These are phyloP conservation scores for Scaptomyza montana DNA, from an alignment of 1,140 invertebrate species.

Conservation along the genomic window DNA sequence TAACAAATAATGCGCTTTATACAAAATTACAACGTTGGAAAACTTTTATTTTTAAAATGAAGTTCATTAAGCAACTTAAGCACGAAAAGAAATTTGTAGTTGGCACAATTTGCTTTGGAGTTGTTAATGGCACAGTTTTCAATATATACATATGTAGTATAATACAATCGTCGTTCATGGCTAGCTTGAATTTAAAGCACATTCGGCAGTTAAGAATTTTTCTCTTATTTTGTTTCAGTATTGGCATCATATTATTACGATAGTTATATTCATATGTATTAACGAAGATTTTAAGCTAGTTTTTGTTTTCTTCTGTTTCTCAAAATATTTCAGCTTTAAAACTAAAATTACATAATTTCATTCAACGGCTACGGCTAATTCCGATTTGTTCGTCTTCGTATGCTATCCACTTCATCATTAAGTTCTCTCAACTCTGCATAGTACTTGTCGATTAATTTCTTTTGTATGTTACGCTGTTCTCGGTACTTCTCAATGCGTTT, in stretches of 20 bases:
- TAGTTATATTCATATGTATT: no score
- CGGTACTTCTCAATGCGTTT: slow-evolving; percentile 90
- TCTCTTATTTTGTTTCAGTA: slow-evolving; percentile 22
- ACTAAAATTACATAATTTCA: slow-evolving; percentile 81
- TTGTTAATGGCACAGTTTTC: slow-evolving; percentile 43
- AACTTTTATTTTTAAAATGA: slow-evolving; percentile 66
- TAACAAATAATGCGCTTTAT: slow-evolving; percentile 57
- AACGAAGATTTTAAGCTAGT: no score
- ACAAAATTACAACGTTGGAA: slow-evolving; percentile 80
- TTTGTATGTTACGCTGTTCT: slow-evolving; percentile 89
- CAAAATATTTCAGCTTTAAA: slow-evolving; percentile 76
- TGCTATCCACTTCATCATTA: slow-evolving; percentile 92
- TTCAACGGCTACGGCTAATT: slow-evolving; percentile 72
- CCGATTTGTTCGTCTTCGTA: slow-evolving; percentile 84
- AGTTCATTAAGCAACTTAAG: slow-evolving; percentile 70
- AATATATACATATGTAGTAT: slow-evolving; percentile 55
- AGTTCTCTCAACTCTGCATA: slow-evolving; percentile 91
- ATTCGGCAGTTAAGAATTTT: slow-evolving; percentile 60
- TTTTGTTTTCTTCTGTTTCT: no score
- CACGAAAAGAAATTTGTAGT: slow-evolving; percentile 64
- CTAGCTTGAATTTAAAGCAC: slow-evolving; percentile 68
- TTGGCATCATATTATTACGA: no score
- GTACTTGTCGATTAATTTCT: slow-evolving; percentile 92
- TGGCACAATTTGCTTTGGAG: slow-evolving; percentile 58
- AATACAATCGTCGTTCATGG: slow-evolving; percentile 70